These are phyloP conservation scores for Teleiodes luculella DNA, from an alignment of 2,888 invertebrate genomes.

Conservation along the genomic window DNA sequence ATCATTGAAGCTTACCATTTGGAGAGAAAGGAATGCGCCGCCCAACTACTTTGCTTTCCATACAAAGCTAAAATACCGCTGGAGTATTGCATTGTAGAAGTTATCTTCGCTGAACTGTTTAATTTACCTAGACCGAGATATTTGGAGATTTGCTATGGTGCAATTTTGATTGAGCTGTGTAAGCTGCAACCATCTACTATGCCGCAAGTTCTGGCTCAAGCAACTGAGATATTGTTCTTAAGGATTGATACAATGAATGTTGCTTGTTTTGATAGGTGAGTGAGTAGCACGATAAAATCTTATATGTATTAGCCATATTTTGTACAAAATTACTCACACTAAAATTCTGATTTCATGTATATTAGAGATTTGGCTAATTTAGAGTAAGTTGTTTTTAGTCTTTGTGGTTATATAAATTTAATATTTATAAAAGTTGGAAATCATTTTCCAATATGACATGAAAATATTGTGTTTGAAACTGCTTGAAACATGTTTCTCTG, in stretches of 20 bases:
- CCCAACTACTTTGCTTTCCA: constrained; percentile 93
- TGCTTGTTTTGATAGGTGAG: constrained; percentile 91
- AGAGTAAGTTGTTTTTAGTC: too few species aligned
- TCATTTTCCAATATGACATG: too few species aligned
- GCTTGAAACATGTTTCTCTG: too few species aligned
- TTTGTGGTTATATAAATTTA: too few species aligned
- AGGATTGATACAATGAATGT: constrained; percentile 98
- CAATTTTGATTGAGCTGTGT: constrained; percentile 96
- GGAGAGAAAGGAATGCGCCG: constrained; percentile 97
- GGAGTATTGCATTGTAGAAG: constrained; percentile 98
- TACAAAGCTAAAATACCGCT: constrained; percentile 96
- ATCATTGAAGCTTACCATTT: constrained; percentile 92
- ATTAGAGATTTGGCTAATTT: too few species aligned
- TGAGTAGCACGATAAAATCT: constrained; percentile 33
- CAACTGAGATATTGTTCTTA: constrained; percentile 97
- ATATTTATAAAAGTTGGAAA: too few species aligned
- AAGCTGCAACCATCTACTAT: constrained; percentile 97
- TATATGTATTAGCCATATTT: constrained; percentile 21
- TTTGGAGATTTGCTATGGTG: constrained; percentile 95
- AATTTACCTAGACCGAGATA: constrained; percentile 93
- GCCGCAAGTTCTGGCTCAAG: constrained; percentile 98
- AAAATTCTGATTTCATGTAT: too few species aligned
- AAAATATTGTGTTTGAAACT: too few species aligned
- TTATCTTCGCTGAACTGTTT: constrained; percentile 96
- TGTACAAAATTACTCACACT: too few species aligned